Evolutionary conservation across 2,888 invertebrate genomes (phyloP).

Genomic region (Cerastoderma edule): DNA sequence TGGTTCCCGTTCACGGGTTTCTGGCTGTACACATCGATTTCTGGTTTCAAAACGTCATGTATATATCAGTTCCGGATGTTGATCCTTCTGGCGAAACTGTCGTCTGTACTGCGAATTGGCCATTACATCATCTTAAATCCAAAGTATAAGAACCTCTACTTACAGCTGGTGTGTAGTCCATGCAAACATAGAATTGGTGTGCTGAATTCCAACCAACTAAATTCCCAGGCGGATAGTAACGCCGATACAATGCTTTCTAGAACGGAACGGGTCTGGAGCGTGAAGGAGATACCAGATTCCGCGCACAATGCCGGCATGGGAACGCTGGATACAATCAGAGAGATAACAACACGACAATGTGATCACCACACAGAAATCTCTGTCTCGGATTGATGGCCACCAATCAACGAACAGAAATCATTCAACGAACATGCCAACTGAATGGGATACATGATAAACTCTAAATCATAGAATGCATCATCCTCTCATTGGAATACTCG

Average conservation of each 20-base stretch:
- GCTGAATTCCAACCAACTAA: too few species aligned
- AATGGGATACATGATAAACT: too few species aligned
- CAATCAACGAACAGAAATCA: too few species aligned
- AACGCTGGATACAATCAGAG: slow-evolving; percentile 2
- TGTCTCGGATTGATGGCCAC: neutral
- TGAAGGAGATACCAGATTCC: neutral
- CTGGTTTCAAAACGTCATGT: neutral
- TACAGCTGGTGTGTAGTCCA: slow-evolving; percentile 1
- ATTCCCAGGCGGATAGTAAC: neutral
- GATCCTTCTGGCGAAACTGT: slow-evolving; percentile 2
- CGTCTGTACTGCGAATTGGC: neutral
- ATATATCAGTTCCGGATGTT: neutral
- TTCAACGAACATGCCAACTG: too few species aligned
- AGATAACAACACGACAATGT: too few species aligned
- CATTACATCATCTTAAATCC: slow-evolving; percentile 10
- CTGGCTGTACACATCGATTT: slow-evolving; percentile 6
- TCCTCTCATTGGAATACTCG: too few species aligned
- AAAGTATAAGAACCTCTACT: slow-evolving; percentile 6
- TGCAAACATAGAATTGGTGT: neutral
- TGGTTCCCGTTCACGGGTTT: slow-evolving; percentile 10
- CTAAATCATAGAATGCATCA: too few species aligned
- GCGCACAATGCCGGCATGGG: neutral
- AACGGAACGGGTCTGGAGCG: neutral
- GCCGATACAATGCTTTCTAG: neutral
- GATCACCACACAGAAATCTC: neutral